These are phyloP conservation scores for Flabesymbios commensalis DNA, from an alignment of 2,888 invertebrate genomes.

Conservation along the genomic window DNA sequence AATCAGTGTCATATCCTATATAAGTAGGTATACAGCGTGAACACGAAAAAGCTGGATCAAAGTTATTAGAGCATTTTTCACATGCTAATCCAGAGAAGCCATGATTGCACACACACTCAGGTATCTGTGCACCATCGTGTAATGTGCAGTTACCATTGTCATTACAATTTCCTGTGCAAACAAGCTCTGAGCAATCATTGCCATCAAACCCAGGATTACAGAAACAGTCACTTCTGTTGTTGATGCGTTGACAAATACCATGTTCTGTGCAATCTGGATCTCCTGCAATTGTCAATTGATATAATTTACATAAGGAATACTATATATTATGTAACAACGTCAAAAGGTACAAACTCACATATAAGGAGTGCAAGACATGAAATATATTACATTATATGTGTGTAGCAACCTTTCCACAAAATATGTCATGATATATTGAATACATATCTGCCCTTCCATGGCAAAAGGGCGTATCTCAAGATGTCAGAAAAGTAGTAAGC, in stretches of 20 bases:
- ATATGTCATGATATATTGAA: too few species aligned
- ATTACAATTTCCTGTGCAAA: slow-evolving; percentile 37
- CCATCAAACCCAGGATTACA: slow-evolving; percentile 41
- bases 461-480: too few species aligned
- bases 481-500: too few species aligned
- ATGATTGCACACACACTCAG: slow-evolving; percentile 43
- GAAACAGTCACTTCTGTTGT: slow-evolving; percentile 29
- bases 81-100: slow-evolving; percentile 42
- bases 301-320: neutral
- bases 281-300: slow-evolving; percentile 24
- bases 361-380: too few species aligned
- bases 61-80: slow-evolving; percentile 36
- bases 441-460: too few species aligned
- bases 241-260: slow-evolving; percentile 30
- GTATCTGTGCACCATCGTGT: slow-evolving; percentile 27
- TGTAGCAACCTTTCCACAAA: too few species aligned
- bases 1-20: slow-evolving; percentile 45
- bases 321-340: neutral
- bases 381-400: too few species aligned
- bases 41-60: slow-evolving; percentile 35
- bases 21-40: slow-evolving; percentile 37
- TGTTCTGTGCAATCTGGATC: slow-evolving; percentile 36
- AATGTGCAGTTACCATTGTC: slow-evolving; percentile 41
- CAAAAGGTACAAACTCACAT: too few species aligned
- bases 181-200: slow-evolving; percentile 34